Evolutionary conservation across 2,888 invertebrate species (phyloP), one percentile per base, ranked within the genome.

Genomic region (Pantelozetes paolii): DNA sequence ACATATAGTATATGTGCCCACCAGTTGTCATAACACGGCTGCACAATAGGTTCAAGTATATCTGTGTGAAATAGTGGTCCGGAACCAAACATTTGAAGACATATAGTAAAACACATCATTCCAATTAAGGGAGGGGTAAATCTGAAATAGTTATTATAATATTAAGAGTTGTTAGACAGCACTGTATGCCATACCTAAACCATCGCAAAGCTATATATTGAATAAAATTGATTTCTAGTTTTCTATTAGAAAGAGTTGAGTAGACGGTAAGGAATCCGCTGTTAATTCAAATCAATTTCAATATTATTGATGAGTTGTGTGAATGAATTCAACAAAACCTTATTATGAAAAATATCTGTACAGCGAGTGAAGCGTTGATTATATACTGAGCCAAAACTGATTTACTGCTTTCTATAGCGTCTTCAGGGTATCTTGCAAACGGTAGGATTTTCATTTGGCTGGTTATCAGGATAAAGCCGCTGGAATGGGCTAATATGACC

Each of bases 41-140:
- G n/a, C n/a, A 73, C 15, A 42, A 30, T 28, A 0, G 40, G 30
- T 28, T 45, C 28, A 6, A 73, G 15, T 20, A 54, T 32, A n/a
- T 73, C 57, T 26, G 42, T 48, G 13, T 73, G 73, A 73, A 71
- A 69, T 6, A 73, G 45, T 20, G 73, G 73, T 30, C 73, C 73
- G 20, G 32, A 54, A 28, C 73, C 73, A 5, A 73, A 59, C 1
- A 69, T 0, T 69, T 73, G 69, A 2, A 69, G 15, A n/a, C 23
- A 26, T 11, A 73, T 36, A n/a, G 69, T 48, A 23, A 73, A n/a
- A 40, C 73, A 73, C 23, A 73, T 73, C 67, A 69, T 48, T 30
- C 73, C 73, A 1, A 73, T 71, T 30, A 73, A 70, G n/a, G 70
- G 54, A 2, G 73, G 73, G 1, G 70, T 70, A n/a, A 59, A 73